Evolutionary conservation across 2,888 invertebrate genomes (phyloP).

Genomic region (Apodemia mormo): DNA sequence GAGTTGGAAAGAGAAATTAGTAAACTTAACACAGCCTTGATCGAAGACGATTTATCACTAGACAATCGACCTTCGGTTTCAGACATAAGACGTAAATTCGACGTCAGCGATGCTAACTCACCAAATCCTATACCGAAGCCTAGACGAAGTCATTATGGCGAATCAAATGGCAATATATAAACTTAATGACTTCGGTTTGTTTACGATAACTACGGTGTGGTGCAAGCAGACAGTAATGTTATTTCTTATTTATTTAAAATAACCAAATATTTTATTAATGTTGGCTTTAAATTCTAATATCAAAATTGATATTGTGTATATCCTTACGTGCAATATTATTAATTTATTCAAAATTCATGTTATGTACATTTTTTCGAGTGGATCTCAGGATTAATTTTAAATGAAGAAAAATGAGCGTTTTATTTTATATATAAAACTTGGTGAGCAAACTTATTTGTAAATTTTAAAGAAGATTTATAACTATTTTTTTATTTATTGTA

Average conservation of each 20-base stretch:
- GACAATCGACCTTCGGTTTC: conserved; percentile 62
- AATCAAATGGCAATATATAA: conserved; percentile 46
- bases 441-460: not conserved
- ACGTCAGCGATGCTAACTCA: conserved; percentile 58
- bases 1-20: conserved; percentile 73
- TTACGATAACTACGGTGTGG: too few relatives aligned
- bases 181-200: conserved; percentile 1
- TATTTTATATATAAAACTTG: not conserved
- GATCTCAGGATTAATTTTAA: conserved; percentile 13
- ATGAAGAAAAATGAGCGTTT: not conserved
- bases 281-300: not conserved
- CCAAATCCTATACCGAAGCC: conserved; percentile 83
- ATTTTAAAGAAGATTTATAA: not conserved
- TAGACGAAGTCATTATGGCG: conserved; percentile 74
- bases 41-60: conserved; percentile 62
- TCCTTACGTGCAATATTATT: not conserved
- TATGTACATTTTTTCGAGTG: conserved; percentile 1
- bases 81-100: conserved; percentile 78
- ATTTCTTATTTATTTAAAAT: not conserved
- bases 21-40: conserved; percentile 71
- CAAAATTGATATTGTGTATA: not conserved
- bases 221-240: not conserved
- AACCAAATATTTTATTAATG: not conserved
- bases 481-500: not conserved
- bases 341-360: not conserved